phyloP scores from a whole-genome alignment of 2,888 invertebrate species.

The Acleris cristana region DNA sequence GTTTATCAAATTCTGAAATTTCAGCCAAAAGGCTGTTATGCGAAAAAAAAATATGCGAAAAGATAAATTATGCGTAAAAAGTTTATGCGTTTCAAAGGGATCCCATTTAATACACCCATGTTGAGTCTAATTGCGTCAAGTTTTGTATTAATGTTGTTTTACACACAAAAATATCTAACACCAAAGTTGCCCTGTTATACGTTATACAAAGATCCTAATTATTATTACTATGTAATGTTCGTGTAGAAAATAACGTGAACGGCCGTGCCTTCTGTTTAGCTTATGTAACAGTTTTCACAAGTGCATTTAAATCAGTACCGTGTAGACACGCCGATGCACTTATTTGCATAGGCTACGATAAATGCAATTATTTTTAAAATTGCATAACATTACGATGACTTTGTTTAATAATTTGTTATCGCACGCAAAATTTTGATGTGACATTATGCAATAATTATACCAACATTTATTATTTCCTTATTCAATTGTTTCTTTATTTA shows the following conservation, averaged over 20 bases:
- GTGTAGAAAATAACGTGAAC: slow-evolving; percentile 13
- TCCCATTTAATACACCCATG: too few relatives aligned
- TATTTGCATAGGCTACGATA: slow-evolving; percentile 24
- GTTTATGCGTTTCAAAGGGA: too few relatives aligned
- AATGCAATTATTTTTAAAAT: slow-evolving; percentile 7
- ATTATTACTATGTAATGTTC: background rate
- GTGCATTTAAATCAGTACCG: slow-evolving; percentile 4
- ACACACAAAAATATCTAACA: too few relatives aligned
- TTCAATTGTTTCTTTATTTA: background rate
- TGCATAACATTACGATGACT: slow-evolving; percentile 5
- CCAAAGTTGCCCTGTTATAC: too few relatives aligned
- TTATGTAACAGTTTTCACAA: slow-evolving; percentile 31
- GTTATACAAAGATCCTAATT: too few relatives aligned
- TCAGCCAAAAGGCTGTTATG: too few relatives aligned
- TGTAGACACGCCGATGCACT: slow-evolving; percentile 25
- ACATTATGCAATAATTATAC: background rate
- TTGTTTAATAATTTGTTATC: background rate
- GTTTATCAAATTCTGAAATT: too few relatives aligned
- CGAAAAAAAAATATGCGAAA: too few relatives aligned
- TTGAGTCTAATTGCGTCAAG: too few relatives aligned
- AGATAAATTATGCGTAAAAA: too few relatives aligned
- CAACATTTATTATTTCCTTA: too few relatives aligned
- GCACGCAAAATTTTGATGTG: background rate
- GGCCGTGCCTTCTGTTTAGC: slow-evolving; percentile 9
- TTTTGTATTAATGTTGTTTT: too few relatives aligned